Evolutionary conservation across 1,140 invertebrate genomes (phyloP), one percentile per base, ranked within the genome.

Genomic region (Hestina assimilis): DNA sequence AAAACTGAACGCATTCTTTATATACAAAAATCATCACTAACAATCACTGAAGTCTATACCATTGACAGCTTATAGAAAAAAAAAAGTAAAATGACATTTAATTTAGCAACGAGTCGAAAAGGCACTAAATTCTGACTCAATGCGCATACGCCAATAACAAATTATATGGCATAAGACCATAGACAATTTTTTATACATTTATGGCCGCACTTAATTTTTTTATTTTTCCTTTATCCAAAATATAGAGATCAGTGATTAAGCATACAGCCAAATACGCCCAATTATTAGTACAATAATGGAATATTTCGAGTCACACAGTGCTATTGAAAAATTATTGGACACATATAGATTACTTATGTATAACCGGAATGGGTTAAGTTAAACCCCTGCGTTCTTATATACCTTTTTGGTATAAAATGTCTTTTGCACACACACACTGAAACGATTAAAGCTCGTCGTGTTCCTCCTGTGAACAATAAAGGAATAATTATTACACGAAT

Each of bases 371-470:
- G 21, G 42, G 15, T 29, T 52, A 43, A 35, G 35, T 19, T 9
- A 17, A 11, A 40, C 50, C 50, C 57, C 33, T 38, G 33, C 33
- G 14, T 38, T 38, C 33, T 38, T 38, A 24, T 29, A 54, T 83
- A 83, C 70, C 75, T 63, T 43, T n/a, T 8, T 56, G 69, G 74
- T 83, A 80, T 59, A 42, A 61, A 81, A 60, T 75, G 77, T 84
- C 79, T 76, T 66, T 75, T n/a, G n/a, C n/a, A 47, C 62, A 74
- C 67, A 57, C 52, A 69, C 69, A 71, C 56, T 63, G 54, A 70
- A 56, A 48, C 50, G 38, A 79, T 91, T 92, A 93, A 86, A 93
- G 84, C 86, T 93, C 92, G 62, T 93, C 92, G 74, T 93, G 92
- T 20, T 88, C 87, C 55, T 89, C 89, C 75, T 88, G 79, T 15